Base-by-base conservation (phyloP, 1,140 invertebrate genomes). In the Dryas iulia region DNA sequence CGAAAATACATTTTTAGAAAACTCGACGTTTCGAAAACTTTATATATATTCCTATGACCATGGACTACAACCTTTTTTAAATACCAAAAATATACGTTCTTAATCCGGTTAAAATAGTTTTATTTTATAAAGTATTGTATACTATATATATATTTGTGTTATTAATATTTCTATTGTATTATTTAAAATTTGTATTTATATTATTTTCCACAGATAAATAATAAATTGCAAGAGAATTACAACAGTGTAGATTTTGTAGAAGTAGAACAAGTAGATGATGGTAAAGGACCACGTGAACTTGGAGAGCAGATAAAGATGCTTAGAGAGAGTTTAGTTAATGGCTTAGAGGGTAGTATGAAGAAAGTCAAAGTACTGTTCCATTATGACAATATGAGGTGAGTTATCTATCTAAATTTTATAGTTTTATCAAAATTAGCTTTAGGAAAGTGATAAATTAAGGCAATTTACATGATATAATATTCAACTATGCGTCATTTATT, bases 191-290 rank as follows among this genome's bases (percentile, higher is more conserved):
- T 53, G 3, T 18, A 53, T 18, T 3, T 12, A 26, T 56, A 12
- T n/a, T 25, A 25, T 56, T 35, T 14, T 52, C 11, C 60, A 60
- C 53, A 96, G 95, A 94, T 94, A 79, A 93, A 95, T 73, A 95
- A 94, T 53, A 89, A 94, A 53, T 89, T 98, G 23, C 98, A 98
- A 92, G 94, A 95, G n/a, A 98, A 98, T 84, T 99, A 98, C 87
- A 98, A 99, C 89, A 99, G 97, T 80, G 95, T 99, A 23, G 98
- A 99, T 92, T 93, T 99, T n/a, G 96, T 96, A 0, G 98, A 99
- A 92, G 96, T 99, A 12, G 98, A 99, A 90, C 95, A 98, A 69
- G 93, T 96, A 5, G 95, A 97, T 73, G 95, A 96, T 74, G 94
- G 95, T 1, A 92, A 90, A 73, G 93, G 85, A 30, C 93, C 93